phyloP scores from a whole-genome alignment of 2,888 invertebrate species.

The Sarcophaga rosellei region DNA sequence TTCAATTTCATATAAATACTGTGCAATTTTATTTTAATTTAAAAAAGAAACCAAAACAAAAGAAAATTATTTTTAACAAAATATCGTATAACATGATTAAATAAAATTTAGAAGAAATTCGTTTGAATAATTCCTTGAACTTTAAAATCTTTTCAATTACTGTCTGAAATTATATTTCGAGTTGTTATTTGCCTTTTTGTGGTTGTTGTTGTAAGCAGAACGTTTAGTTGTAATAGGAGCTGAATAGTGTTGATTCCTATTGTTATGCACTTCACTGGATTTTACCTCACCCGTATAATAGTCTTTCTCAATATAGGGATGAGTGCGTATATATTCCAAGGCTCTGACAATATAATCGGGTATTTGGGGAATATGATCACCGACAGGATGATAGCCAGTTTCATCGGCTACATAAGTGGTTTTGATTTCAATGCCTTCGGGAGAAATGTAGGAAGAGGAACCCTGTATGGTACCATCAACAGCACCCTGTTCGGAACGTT shows the following conservation, averaged over 20 bases:
- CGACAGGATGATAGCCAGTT: conserved; percentile 75
- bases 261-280: neutral
- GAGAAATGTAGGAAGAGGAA: conserved; percentile 75
- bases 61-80: too few relatives aligned
- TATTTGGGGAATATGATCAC: conserved; percentile 76
- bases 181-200: conserved; percentile 28
- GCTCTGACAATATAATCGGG: conserved; percentile 76
- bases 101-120: too few relatives aligned
- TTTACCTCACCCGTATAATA: conserved; percentile 74
- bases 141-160: conserved; percentile 20
- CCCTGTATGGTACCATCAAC: conserved; percentile 74
- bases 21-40: too few relatives aligned
- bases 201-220: conserved; percentile 5
- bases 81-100: too few relatives aligned
- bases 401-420: conserved; percentile 76
- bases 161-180: conserved; percentile 48
- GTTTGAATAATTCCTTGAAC: neutral
- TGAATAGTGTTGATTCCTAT: conserved; percentile 7
- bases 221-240: conserved; percentile 8
- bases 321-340: conserved; percentile 76
- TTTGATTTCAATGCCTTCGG: conserved; percentile 75
- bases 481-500: conserved; percentile 72
- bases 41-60: too few relatives aligned
- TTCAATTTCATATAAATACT: too few relatives aligned
- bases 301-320: conserved; percentile 74